Percentiles rank a stretch among this genome's conserved stretches.
These are phyloP conservation scores for Chrysolina oricalcia DNA, from an alignment of 2,888 invertebrate genomes.

Conservation along the genomic window DNA sequence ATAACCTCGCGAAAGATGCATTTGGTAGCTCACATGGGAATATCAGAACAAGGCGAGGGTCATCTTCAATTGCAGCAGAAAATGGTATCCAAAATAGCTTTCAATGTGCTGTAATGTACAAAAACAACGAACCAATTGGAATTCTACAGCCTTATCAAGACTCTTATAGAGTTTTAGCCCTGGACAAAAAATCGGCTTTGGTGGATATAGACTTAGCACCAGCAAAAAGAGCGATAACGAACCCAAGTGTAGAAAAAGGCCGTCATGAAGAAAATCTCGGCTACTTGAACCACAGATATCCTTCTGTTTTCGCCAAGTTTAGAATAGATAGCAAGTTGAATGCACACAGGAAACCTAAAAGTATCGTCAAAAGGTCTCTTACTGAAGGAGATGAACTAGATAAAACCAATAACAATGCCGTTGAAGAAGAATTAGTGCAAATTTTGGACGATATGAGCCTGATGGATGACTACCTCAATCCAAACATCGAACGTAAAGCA, in stretches of 20 bases:
- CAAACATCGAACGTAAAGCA: constrained; percentile 53
- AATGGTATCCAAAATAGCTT: background rate
- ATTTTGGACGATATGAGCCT: constrained; percentile 63
- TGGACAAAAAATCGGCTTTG: constrained; percentile 55
- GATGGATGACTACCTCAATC: constrained; percentile 56
- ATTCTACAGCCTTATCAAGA: constrained; percentile 60
- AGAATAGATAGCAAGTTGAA: constrained; percentile 60
- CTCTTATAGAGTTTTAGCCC: constrained; percentile 57
- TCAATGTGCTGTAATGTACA: constrained; percentile 60
- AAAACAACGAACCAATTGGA: constrained; percentile 60
- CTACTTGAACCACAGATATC: constrained; percentile 55
- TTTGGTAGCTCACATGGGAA: background rate
- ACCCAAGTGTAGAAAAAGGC: constrained; percentile 38
- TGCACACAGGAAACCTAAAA: constrained; percentile 14
- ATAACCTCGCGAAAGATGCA: background rate
- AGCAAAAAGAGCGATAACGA: constrained; percentile 39
- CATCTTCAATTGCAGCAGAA: background rate
- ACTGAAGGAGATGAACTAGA: background rate
- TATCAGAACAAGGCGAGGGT: background rate
- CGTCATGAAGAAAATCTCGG: constrained; percentile 36
- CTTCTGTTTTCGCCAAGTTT: constrained; percentile 61
- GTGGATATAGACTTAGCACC: constrained; percentile 55
- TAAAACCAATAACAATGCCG: constrained; percentile 30
- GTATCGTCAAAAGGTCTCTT: background rate
- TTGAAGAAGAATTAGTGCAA: constrained; percentile 58